Conservation (phyloP, 2,797 vertebrate species). For the Pelochelys cantorii region DNA sequence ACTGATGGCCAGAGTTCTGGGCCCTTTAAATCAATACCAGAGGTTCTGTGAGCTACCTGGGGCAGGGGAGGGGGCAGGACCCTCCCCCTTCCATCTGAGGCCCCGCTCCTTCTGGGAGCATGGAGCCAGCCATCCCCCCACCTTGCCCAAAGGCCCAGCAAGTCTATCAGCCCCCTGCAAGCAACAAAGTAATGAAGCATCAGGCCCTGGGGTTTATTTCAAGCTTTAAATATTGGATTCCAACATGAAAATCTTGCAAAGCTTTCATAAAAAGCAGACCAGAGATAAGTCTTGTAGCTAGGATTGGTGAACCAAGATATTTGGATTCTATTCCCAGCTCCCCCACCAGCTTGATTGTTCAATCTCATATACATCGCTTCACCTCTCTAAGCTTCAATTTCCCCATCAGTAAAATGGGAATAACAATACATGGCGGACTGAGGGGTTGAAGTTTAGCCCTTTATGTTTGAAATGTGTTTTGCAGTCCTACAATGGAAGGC, state of each 20-base stretch:
- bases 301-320: not conserved
- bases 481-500: slow-evolving; percentile 17
- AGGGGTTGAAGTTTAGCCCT: not conserved
- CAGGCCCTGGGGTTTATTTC: not conserved
- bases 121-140: too few relatives aligned
- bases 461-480: slow-evolving; percentile 18
- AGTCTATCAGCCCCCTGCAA: too few relatives aligned
- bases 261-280: not conserved
- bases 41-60: too few relatives aligned
- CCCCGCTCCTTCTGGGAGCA: too few relatives aligned
- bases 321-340: not conserved
- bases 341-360: not conserved
- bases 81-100: too few relatives aligned
- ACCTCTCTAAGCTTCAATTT: not conserved
- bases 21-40: too few relatives aligned
- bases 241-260: not conserved
- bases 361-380: not conserved
- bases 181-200: not conserved
- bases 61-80: too few relatives aligned
- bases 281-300: not conserved
- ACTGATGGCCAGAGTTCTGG: too few relatives aligned
- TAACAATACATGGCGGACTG: not conserved
- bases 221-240: not conserved
- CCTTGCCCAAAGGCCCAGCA: too few relatives aligned
- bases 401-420: not conserved